phyloP scores from a whole-genome alignment of 92 coral and sea anemone genomes.

The Epizoanthus fatuus region DNA sequence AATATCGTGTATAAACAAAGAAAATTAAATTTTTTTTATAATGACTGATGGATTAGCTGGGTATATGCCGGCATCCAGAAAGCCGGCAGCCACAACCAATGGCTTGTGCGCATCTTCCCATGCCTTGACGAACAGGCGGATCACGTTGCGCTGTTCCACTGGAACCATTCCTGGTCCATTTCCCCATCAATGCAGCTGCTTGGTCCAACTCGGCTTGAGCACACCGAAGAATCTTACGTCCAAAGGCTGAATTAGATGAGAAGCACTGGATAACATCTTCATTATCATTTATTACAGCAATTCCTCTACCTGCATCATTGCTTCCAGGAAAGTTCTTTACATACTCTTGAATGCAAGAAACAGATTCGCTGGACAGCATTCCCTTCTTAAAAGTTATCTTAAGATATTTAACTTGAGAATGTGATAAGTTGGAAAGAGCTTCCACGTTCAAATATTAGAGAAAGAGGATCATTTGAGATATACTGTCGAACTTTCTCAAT shows the following conservation, averaged over 20 bases:
- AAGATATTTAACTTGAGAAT: slow-evolving; percentile 28
- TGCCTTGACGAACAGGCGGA: neutral
- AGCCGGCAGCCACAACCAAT: neutral
- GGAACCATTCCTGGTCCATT: no score
- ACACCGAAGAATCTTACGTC: slow-evolving; percentile 56
- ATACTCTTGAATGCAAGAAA: slow-evolving; percentile 25
- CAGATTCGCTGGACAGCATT: slow-evolving; percentile 29
- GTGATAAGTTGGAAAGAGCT: slow-evolving; percentile 29
- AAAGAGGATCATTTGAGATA: slow-evolving; percentile 27
- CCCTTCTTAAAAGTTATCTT: slow-evolving; percentile 9
- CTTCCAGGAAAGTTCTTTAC: slow-evolving; percentile 17
- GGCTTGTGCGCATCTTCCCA: neutral
- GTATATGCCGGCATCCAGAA: neutral
- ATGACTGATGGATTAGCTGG: neutral
- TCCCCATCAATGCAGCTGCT: neutral
- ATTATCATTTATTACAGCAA: slow-evolving; percentile 11
- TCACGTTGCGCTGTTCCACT: neutral
- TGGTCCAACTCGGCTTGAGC: slow-evolving; percentile 70
- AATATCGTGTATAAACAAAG: no score
- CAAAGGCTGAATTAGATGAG: slow-evolving; percentile 20
- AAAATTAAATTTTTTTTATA: no score
- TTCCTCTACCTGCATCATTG: slow-evolving; percentile 24
- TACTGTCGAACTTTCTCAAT: slow-evolving; percentile 1
- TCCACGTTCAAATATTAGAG: slow-evolving; percentile 21
- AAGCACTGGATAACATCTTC: slow-evolving; percentile 7